Base-by-base conservation (phyloP, 2,888 invertebrate genomes). In the Apodemia mormo region DNA sequence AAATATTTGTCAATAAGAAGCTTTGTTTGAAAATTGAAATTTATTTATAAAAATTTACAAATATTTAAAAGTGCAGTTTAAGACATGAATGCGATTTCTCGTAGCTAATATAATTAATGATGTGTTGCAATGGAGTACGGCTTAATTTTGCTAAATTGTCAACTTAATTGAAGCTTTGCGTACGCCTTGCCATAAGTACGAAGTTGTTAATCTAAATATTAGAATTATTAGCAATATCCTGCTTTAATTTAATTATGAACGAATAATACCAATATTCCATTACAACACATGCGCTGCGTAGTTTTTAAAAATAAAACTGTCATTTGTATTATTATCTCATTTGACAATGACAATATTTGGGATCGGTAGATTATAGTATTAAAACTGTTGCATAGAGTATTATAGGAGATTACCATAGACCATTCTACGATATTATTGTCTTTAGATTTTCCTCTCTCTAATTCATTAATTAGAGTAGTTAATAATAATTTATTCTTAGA, bases 51-150 rank as follows among this genome's bases (percentile, higher is more conserved):
- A 49, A 14, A 49, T 1, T 4, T 3, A 49, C 14, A 49, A 14
- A 14, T 49, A 49, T 14, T 12, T 6, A 6, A 6, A 6, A 49
- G 14, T 14, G 14, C 49, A n/a, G n/a, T 14, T 49, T n/a, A 49
- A 1, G 14, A 1, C 5, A 49, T 12, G 33, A 68, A 64, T 14
- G 71, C 68, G 75, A 79, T 80, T 85, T 86, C 83, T 82, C 83
- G 81, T 86, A 85, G 83, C 79, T 80, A 82, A 81, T 78, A 80
- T 78, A 81, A 80, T 75, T 79, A 79, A 85, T 84, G 78, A 88
- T 86, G 90, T 93, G 92, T 91, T 93, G 92, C 89, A 88, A 90
- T 93, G 93, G 92, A 90, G 88, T 90, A 92, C 92, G 88, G 90
- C 92, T 91, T 89, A 73, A 78, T 78, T 85, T 85, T 79, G 90